Percentiles rank a stretch among this genome's conserved stretches.
These are phyloP conservation scores for Bergia sp. DNA, from an alignment of 92 coral and sea anemone genomes.

Conservation along the genomic window DNA sequence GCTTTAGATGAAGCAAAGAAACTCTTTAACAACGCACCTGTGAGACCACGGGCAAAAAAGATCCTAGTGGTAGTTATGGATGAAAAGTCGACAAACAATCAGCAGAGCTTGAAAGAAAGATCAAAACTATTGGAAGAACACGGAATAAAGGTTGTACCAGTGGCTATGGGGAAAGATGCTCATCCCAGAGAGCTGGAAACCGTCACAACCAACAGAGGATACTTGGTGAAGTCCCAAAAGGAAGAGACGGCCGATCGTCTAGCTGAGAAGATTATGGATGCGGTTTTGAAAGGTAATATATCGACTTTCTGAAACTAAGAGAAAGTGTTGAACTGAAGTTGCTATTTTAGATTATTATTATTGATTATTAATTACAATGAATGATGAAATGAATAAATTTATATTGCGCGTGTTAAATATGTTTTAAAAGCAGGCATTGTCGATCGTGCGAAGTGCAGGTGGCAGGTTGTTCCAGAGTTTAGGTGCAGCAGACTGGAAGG, in stretches of 20 bases:
- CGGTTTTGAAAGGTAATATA: slow-evolving; percentile 45
- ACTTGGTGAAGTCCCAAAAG: slow-evolving; percentile 68
- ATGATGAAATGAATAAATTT: too few species aligned
- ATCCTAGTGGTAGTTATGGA: slow-evolving; percentile 81
- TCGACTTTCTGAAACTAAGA: too few species aligned
- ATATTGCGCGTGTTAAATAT: too few species aligned
- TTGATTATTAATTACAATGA: too few species aligned
- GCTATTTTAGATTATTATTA: too few species aligned
- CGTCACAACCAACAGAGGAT: slow-evolving; percentile 62
- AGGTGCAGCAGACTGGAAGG: too few species aligned
- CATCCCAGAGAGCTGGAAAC: slow-evolving; percentile 66
- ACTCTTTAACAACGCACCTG: slow-evolving; percentile 35
- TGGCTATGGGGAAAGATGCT: slow-evolving; percentile 76
- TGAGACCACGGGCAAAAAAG: slow-evolving; percentile 74
- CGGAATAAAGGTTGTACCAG: slow-evolving; percentile 77
- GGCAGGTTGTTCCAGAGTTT: too few species aligned
- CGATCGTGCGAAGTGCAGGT: too few species aligned
- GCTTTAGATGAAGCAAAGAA: slow-evolving; percentile 4
- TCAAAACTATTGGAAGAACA: slow-evolving; percentile 61
- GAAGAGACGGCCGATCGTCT: slow-evolving; percentile 62
- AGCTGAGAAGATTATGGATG: slow-evolving; percentile 65
- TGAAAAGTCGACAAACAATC: slow-evolving; percentile 65
- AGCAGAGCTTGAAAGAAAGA: slow-evolving; percentile 56
- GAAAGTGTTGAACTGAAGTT: neutral
- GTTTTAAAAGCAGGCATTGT: too few species aligned